Evolutionary conservation across 2,113 vertebrate species (phyloP).

Genomic region (Pogonocichla stellata): DNA sequence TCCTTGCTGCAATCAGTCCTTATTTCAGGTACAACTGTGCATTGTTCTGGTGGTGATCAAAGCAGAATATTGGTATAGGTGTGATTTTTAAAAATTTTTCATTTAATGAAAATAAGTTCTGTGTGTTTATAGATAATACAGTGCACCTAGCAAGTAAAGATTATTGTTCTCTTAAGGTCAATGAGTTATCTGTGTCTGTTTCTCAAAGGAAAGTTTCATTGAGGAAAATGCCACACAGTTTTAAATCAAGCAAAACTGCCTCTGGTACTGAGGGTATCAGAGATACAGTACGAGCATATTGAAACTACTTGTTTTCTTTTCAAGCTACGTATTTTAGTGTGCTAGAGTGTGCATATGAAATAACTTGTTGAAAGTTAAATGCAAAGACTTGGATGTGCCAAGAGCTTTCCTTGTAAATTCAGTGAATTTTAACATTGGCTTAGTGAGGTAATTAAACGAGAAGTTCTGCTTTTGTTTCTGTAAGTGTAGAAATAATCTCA

Average conservation of each 20-base stretch:
- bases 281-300: not conserved
- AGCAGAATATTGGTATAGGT: not conserved
- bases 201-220: not conserved
- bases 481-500: not conserved
- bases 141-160: not conserved
- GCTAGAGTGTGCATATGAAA: not conserved
- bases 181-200: not conserved
- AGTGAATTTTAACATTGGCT: not conserved
- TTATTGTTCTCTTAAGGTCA: not conserved
- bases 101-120: not conserved
- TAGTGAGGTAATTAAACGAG: not conserved
- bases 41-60: not conserved
- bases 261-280: accelerated
- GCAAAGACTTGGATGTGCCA: not conserved
- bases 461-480: not conserved
- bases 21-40: constrained; percentile 80
- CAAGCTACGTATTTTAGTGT: not conserved
- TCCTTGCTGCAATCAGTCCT: constrained; percentile 98
- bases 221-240: not conserved
- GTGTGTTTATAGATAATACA: not conserved
- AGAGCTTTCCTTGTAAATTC: not conserved
- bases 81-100: not conserved
- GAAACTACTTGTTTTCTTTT: not conserved
- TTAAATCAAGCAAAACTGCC: not conserved
- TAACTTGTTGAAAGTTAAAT: not conserved